Base-by-base conservation (phyloP, 2,888 invertebrate genomes). In the Caenorhabditis angaria region DNA sequence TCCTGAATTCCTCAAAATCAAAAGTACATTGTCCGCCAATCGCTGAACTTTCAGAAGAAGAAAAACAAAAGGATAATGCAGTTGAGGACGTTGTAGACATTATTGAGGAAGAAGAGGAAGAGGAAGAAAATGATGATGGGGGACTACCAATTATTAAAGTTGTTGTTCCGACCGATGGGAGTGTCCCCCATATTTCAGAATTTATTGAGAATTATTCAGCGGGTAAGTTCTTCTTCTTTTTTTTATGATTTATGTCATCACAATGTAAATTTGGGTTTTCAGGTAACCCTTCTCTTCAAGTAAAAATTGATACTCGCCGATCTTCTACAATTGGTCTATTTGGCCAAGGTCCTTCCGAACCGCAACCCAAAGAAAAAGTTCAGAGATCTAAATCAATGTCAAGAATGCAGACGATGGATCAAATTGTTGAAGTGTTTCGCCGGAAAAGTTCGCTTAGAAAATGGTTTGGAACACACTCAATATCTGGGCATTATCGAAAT, bases 391-490 rank as follows among this genome's bases (percentile, higher is more conserved):
- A 66, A n/a, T 71, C 72, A 5, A 48, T 65, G 51, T 65, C 68
- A 2, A 59, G 62, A 25, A 60, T 68, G 20, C 63, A 67, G 29
- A 67, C 64, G 24, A 64, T 65, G 57, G 64, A 71, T 25, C 64
- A 67, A 58, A 61, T 67, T 24, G 67, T 61, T 27, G 67, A 57
- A 22, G 72, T 64, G 20, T 61, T 66, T 12, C 27, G 67, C 8
- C 24, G 61, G n/a, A 67, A 61, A 32, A 68, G 61, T 27, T 67
- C 67, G 32, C 48, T 73, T 24, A 53, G 56, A 18, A 68, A 69
- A 61, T 73, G 73, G 73, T 73, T 69, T 55, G 68, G 68, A n/a
- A 73, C 65, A 22, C 41, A 65, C 22, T 61, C 73, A 18, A 62
- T 69, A 51, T 54, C 73, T 25, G 60, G 61, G 4, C n/a, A 14